Conservation (phyloP, 53 echinoderm and acorn worm genomes). For the Pentamera pediparva region DNA sequence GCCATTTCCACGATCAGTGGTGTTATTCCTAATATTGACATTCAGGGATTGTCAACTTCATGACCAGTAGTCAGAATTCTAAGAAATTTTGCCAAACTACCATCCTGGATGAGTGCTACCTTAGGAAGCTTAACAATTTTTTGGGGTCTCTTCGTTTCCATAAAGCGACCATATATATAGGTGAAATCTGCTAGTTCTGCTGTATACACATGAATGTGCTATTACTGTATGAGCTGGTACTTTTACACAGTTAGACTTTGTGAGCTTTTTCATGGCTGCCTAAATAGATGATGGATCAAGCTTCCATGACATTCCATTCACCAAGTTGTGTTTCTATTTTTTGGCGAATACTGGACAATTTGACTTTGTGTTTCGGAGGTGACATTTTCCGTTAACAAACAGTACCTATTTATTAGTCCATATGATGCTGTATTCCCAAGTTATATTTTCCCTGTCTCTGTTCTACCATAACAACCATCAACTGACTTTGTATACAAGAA, state of each 20-base stretch:
- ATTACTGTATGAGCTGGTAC: neutral
- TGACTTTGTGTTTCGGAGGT: slow-evolving; percentile 8
- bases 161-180: neutral
- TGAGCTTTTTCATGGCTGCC: neutral
- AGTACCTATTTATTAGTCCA: neutral
- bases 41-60: neutral
- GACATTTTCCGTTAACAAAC: slow-evolving; percentile 15
- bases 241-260: neutral
- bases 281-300: neutral
- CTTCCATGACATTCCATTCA: neutral
- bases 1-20: slow-evolving; percentile 8
- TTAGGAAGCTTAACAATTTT: neutral
- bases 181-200: neutral
- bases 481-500: neutral
- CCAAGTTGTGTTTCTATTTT: neutral
- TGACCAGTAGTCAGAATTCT: neutral
- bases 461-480: neutral
- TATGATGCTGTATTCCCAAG: neutral
- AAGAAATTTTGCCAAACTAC: neutral
- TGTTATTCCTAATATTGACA: neutral
- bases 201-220: neutral
- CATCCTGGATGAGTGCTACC: neutral
- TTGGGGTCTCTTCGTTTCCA: neutral
- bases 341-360: neutral
- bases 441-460: neutral